phyloP scores from a whole-genome alignment of 2,113 vertebrate genomes.

The Ictalurus punctatus region DNA sequence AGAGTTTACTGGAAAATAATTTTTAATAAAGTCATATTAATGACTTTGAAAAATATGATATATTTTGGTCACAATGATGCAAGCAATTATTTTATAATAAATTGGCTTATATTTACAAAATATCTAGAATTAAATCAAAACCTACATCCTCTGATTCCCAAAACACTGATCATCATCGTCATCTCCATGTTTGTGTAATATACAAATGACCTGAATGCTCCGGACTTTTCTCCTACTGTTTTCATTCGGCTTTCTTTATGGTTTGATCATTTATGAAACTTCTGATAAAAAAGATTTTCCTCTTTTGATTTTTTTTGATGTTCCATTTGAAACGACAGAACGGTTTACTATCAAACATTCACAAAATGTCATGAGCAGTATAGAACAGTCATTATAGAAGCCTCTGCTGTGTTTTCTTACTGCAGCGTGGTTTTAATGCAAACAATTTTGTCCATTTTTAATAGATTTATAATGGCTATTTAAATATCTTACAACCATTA shows the following conservation, averaged over 20 bases:
- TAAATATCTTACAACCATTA: background rate
- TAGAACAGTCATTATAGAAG: background rate
- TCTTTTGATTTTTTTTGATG: background rate
- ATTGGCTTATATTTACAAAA: slow-evolving; percentile 16
- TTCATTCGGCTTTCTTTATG: background rate
- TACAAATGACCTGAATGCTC: background rate
- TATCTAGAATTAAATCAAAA: slow-evolving; percentile 13
- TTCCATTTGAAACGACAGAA: background rate
- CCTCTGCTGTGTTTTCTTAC: background rate
- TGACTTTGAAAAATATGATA: background rate
- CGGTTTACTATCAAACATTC: background rate
- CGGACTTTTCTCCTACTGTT: background rate
- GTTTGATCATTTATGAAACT: slow-evolving; percentile 4
- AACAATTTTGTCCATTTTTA: background rate
- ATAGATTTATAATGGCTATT: background rate
- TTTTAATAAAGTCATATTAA: background rate
- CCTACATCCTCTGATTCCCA: background rate
- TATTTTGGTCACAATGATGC: background rate
- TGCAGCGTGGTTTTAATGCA: background rate
- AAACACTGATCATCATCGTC: background rate
- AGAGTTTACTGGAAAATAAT: background rate
- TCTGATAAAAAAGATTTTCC: background rate
- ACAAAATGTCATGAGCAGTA: background rate
- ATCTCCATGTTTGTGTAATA: background rate
- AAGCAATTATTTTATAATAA: background rate